phyloP scores from a whole-genome alignment of 1,140 invertebrate species.

The Diuraphis noxia region DNA sequence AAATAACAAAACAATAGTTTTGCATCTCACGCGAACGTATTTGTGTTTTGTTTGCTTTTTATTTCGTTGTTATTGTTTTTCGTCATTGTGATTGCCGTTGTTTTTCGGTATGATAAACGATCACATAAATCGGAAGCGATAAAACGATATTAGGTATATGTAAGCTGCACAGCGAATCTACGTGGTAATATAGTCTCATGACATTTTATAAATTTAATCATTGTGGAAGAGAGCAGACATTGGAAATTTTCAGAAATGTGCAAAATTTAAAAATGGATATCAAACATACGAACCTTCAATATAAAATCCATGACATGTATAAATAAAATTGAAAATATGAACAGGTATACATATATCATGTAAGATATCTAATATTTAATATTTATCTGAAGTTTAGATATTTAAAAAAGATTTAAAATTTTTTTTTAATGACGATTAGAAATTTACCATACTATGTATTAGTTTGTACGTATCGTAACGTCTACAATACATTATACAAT shows the following conservation, averaged over 20 bases:
- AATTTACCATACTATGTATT: neutral
- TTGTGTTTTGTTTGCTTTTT: neutral
- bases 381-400: neutral
- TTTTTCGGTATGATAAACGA: neutral
- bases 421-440: neutral
- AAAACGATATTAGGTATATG: neutral
- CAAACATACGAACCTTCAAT: neutral
- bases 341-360: too few relatives aligned
- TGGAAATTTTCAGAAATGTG: neutral
- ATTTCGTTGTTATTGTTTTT: neutral
- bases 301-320: neutral
- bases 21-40: neutral
- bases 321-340: neutral
- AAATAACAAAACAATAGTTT: slow-evolving; percentile 49
- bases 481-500: too few relatives aligned
- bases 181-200: neutral
- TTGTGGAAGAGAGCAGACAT: too few relatives aligned
- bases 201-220: neutral
- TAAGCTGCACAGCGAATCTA: neutral
- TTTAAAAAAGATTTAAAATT: neutral
- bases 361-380: too few relatives aligned
- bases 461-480: too few relatives aligned
- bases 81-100: neutral
- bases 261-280: neutral
- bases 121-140: neutral